Conservation (phyloP, 2,113 vertebrate species). For the Pristiophorus japonicus region DNA sequence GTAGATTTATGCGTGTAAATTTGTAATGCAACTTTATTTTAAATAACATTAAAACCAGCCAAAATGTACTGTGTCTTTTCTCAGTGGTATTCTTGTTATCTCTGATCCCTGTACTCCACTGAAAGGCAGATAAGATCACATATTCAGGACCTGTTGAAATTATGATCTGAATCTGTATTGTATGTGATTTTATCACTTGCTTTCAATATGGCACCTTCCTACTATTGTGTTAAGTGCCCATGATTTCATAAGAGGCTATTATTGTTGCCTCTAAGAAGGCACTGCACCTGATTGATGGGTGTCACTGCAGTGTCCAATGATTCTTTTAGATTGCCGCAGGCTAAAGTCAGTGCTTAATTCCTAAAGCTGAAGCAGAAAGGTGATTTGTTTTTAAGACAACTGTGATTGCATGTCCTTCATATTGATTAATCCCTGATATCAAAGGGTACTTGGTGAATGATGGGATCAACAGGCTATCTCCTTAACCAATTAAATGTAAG, state of each 20-base stretch:
- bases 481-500: background rate
- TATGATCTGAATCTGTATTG: background rate
- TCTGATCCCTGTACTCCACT: background rate
- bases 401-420: background rate
- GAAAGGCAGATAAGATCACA: background rate
- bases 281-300: background rate
- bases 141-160: background rate
- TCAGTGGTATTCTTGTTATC: background rate
- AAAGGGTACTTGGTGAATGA: background rate
- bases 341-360: background rate
- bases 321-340: background rate
- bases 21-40: background rate
- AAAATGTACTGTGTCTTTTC: background rate
- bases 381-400: background rate
- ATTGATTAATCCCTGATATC: background rate
- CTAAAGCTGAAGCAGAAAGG: background rate
- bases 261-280: background rate
- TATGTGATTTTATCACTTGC: background rate
- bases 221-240: background rate
- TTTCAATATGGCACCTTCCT: background rate
- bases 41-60: background rate
- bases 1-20: background rate
- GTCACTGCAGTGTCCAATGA: background rate
- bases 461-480: background rate
- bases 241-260: background rate